Evolutionary conservation across 2,797 vertebrate species (phyloP), one percentile per base, ranked within the genome.

Genomic region (Clarias fuscus): DNA sequence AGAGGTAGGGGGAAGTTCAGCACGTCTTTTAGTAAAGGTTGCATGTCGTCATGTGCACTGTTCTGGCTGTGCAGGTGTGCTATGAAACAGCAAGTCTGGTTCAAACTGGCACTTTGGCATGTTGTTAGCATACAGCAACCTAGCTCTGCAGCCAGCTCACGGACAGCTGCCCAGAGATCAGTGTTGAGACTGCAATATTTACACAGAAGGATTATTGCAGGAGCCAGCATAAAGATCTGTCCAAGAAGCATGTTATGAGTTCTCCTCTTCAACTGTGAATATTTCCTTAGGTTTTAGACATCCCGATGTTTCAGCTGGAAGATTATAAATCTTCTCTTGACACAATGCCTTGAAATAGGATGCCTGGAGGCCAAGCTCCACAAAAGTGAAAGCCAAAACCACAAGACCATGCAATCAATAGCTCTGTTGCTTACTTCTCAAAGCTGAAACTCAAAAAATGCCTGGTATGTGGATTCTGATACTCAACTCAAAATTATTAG

Each of bases 201-300:
- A 93, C 93, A 92, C 71, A 27, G 71, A 78, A 88, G 80, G 84
- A 84, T 91, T 85, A 90, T 88, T 88, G 88, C 91, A 89, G 85
- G 89, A 90, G 90, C 90, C 84, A 75, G 85, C 84, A 18, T 59
- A 78, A 89, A 88, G 88, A 79, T 87, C 89, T 89, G 90, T 88
- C 87, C 88, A 87, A 89, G 73, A 86, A 83, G 89, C 70, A 62
- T 88, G 86, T 81, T 24, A 37, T 62, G 83, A 37, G 22, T 56
- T 40, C 27, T 82, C 79, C 37, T 67, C 86, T 88, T 86, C 53
- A 43, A 61, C 62, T n/a, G 43, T 72, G 85, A 86, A 68, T 85
- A 86, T 80, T 86, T 90, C 85, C 89, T 87, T 65, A 67, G 85
- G 73, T 88, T 83, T n/a, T 20, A 82, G 27, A 75, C 64, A 79